Base-by-base conservation (phyloP, 2,888 invertebrate genomes). In the Morpho deidamia region DNA sequence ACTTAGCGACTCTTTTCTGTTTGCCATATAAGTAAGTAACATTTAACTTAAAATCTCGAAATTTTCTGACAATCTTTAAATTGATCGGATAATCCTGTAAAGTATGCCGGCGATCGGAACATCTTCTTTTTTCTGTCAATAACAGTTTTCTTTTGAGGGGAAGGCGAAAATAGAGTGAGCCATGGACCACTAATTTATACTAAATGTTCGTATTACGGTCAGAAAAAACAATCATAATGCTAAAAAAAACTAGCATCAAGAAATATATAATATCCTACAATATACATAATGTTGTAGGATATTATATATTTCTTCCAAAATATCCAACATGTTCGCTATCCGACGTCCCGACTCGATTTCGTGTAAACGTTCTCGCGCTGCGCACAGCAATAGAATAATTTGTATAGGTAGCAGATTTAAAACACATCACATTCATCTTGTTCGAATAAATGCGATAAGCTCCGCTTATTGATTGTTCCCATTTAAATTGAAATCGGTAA, bases 401-500 rank as follows among this genome's bases (percentile, higher is more conserved):
- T 81, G 77, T 80, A 74, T 71, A 71, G 70, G 69, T 68, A 69
- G 77, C 76, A 78, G 78, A 82, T 83, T 85, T 81, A 78, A 83
- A 83, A 82, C 76, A 77, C 76, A 76, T 76, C 69, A 68, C 72
- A 77, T 82, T 76, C 72, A 78, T 82, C 80, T 81, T 76, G 74
- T 78, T 74, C 72, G 70, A 70, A 72, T 72, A 82, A 81, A 83
- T 73, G 78, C 78, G 78, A 80, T 80, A 83, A 82, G 76, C 80
- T 71, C 61, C 67, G 73, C 71, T 78, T 83, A 83, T 85, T 82
- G 83, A 84, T 84, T 81, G 81, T 81, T 65, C 65, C 78, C 73
- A 78, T 83, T 84, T 79, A 79, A 83, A 83, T 80, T 81, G 78
- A 80, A 81, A 78, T 74, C 71, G 74, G 65, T 68, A 68, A 71